Evolutionary conservation across 2,888 invertebrate genomes (phyloP), one percentile per base, ranked within the genome.

Genomic region (Zelleria hepariella): DNA sequence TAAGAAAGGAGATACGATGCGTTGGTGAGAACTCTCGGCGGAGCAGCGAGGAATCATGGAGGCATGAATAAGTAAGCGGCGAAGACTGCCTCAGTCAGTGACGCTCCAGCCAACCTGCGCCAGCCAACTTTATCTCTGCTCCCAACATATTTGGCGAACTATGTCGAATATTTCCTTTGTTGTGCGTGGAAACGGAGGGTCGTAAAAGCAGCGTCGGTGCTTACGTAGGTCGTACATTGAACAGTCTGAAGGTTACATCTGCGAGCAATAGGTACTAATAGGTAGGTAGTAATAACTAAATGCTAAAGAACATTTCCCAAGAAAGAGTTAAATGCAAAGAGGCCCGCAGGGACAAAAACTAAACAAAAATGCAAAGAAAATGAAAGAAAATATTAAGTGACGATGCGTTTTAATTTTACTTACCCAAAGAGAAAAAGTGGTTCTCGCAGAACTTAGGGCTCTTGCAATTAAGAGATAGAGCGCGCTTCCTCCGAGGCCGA

Each of bases 51-150:
- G 63, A 66, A 66, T 67, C 64, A 66, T 65, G 62, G 62, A 61
- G 61, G 64, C 63, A 66, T 68, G 67, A 69, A 68, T 69, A 67
- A 67, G 58, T 67, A 65, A 68, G 60, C 42, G 47, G 42, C 8
- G 61, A 57, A 62, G 62, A 55, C 59, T 58, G 55, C 20, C 26
- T 55, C 60, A 42, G 27, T 42, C 60, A 23, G 2, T 21, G 55
- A 21, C 54, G 54, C 59, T 49, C 48, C 48, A 52, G 60, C 60
- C 61, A 58, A 54, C 53, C 57, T n/a, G 60, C 57, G 48, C 49
- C 58, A 54, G 47, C 58, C 8, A 53, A 21, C 58, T 58, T 55
- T n/a, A 24, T 10, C 8, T 25, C 26, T 47, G 25, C 55, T 6
- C 55, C 26, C 5, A 10, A 26, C 49, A 26, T 57, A 26, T 26